A percentile compares a stretch with the other conserved stretches of the same genome.
Conservation (phyloP, 2,888 invertebrate species). For the Athalia rosae region DNA sequence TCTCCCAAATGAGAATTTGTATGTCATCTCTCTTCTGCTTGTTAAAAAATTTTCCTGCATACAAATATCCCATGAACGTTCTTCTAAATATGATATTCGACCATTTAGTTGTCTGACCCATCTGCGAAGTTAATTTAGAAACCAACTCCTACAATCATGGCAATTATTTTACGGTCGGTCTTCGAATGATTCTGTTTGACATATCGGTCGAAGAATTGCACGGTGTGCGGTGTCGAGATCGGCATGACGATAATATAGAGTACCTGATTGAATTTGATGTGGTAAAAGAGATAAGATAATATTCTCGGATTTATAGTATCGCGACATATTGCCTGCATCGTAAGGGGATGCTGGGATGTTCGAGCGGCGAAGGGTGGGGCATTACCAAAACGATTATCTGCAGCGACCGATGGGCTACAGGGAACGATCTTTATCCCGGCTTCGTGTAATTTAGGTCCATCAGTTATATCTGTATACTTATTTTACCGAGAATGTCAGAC, state of each 20-base stretch:
- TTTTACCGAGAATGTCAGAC: too few species aligned
- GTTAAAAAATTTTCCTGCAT: neutral
- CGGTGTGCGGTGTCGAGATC: slow-evolving; percentile 7
- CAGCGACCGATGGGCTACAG: slow-evolving; percentile 3
- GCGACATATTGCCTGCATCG: slow-evolving; percentile 31
- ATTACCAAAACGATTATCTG: slow-evolving; percentile 26
- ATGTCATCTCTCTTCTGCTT: slow-evolving; percentile 1
- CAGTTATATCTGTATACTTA: too few species aligned
- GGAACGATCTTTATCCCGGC: slow-evolving; percentile 26
- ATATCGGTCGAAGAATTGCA: neutral
- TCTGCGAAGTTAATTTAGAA: too few species aligned
- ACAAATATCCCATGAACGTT: slow-evolving; percentile 24
- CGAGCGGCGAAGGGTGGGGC: neutral
- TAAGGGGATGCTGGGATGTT: neutral
- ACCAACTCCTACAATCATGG: slow-evolving; percentile 10
- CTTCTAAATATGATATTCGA: neutral
- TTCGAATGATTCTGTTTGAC: slow-evolving; percentile 8
- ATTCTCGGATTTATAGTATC: slow-evolving; percentile 1
- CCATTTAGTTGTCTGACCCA: too few species aligned
- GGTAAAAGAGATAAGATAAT: slow-evolving; percentile 34
- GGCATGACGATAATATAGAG: neutral
- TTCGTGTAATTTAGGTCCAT: neutral
- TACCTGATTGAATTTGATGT: slow-evolving; percentile 37
- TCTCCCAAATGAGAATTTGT: slow-evolving; percentile 11
- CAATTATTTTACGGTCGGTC: neutral